phyloP scores from a whole-genome alignment of 2,797 vertebrate genomes.

The Scolopax bukidnonensis region DNA sequence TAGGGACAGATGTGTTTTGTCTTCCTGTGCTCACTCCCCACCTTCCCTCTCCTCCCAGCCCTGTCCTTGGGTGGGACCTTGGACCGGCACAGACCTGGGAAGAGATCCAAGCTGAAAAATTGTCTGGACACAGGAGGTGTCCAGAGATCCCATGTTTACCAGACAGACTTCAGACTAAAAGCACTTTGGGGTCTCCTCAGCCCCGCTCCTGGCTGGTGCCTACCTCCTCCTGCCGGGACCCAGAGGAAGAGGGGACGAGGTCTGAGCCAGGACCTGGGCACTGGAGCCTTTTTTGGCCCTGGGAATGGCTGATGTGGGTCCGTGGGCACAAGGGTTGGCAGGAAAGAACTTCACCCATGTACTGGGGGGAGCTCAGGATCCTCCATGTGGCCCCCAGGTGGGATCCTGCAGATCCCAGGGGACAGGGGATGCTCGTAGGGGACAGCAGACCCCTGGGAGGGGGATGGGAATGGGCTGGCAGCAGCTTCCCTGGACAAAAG shows the following conservation, averaged over 20 bases:
- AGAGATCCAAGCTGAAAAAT: not conserved
- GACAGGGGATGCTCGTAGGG: not conserved
- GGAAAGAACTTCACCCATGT: not conserved
- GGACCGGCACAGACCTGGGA: not conserved
- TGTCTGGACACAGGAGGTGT: not conserved
- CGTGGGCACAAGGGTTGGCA: not conserved
- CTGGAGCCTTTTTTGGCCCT: not conserved
- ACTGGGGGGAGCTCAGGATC: not conserved
- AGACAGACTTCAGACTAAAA: not conserved
- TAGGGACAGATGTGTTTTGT: not conserved
- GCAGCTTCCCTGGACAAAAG: rapidly evolving
- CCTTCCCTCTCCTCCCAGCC: not conserved
- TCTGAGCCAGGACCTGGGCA: not conserved
- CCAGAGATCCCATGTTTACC: not conserved
- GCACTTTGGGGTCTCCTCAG: not conserved
- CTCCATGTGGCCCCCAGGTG: not conserved
- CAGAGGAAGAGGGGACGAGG: not conserved
- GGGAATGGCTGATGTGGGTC: not conserved
- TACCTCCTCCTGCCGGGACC: rapidly evolving
- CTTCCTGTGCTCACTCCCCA: not conserved
- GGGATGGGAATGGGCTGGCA: not conserved
- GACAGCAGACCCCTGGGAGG: not conserved
- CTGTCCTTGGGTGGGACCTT: not conserved
- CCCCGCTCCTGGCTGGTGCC: not conserved
- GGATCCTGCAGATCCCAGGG: not conserved